Conservation (phyloP, 2,797 vertebrate species). For the Coendou prehensilis region DNA sequence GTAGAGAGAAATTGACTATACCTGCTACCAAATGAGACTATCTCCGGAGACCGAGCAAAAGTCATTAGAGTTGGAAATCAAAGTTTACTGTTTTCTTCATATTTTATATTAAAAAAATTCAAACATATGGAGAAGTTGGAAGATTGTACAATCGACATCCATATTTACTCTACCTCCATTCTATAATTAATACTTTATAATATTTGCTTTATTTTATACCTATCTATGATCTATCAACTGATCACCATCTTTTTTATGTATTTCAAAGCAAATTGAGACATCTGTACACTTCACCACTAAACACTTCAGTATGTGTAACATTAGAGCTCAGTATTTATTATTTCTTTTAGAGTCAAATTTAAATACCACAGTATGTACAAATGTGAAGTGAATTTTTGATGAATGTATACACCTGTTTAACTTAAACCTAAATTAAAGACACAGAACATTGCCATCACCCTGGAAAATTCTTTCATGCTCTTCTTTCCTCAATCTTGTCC, state of each 20-base stretch:
- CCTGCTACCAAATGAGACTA: background rate
- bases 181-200: slow-evolving; percentile 23
- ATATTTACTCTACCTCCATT: slow-evolving; percentile 48
- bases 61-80: slow-evolving; percentile 61
- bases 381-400: slow-evolving; percentile 61
- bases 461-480: background rate
- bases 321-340: slow-evolving; percentile 67
- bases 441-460: background rate
- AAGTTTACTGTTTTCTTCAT: slow-evolving; percentile 64
- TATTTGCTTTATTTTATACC: slow-evolving; percentile 45
- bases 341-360: slow-evolving; percentile 66
- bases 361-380: slow-evolving; percentile 17
- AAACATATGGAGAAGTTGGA: slow-evolving; percentile 30
- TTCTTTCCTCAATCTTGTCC: background rate
- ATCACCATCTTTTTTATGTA: slow-evolving; percentile 52
- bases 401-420: slow-evolving; percentile 37
- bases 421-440: slow-evolving; percentile 9
- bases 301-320: background rate
- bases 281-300: slow-evolving; percentile 53
- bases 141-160: background rate
- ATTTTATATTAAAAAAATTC: slow-evolving; percentile 68
- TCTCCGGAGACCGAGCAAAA: slow-evolving; percentile 53
- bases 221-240: background rate
- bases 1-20: slow-evolving; percentile 28
- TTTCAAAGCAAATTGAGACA: slow-evolving; percentile 69